A percentile compares a stretch with the other conserved stretches of the same genome.
phyloP scores from a whole-genome alignment of 2,888 invertebrate genomes.

The Netelia inedita region DNA sequence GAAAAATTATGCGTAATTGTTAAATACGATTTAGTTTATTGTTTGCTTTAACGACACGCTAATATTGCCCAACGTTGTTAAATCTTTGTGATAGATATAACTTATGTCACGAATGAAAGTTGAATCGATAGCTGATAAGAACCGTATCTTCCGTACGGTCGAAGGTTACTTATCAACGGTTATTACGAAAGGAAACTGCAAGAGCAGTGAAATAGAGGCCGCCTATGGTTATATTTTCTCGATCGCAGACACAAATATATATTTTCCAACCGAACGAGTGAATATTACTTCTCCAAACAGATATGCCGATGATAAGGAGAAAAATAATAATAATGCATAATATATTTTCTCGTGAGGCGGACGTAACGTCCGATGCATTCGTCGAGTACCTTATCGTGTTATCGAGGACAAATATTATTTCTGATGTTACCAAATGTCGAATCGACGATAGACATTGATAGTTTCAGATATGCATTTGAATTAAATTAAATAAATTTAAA shows the following conservation, averaged over 20 bases:
- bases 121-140: not conserved
- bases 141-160: constrained; percentile 8
- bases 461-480: not conserved
- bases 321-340: not conserved
- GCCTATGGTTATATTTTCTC: constrained; percentile 23
- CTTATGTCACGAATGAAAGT: not conserved
- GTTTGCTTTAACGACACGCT: not conserved
- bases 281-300: not conserved
- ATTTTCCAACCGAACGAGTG: constrained; percentile 1
- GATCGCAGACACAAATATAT: constrained; percentile 15
- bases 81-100: not conserved
- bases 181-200: constrained; percentile 15
- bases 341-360: not conserved
- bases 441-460: too few species aligned
- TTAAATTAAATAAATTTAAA: not conserved
- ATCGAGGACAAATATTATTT: too few species aligned
- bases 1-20: not conserved
- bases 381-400: not conserved
- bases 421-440: too few species aligned
- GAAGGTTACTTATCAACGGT: constrained; percentile 9
- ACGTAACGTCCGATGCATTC: not conserved
- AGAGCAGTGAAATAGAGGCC: not conserved
- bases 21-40: not conserved
- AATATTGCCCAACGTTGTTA: not conserved
- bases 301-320: constrained; percentile 1